Conservation (phyloP, 1,140 invertebrate genomes). For the Temnothorax longispinosus region DNA sequence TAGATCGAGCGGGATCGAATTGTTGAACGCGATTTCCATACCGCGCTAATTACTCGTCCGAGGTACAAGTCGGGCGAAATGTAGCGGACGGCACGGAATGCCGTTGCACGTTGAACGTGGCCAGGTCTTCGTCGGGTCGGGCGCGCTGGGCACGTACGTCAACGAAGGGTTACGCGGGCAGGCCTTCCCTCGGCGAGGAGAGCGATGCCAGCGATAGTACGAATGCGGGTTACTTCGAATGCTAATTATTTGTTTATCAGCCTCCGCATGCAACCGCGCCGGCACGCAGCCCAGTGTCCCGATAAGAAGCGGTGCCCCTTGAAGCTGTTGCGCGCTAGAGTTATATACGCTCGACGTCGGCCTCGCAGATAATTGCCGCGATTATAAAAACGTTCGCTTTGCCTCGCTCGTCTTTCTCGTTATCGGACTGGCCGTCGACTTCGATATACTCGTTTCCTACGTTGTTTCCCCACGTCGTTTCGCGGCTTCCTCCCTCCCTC, state of each 20-base stretch:
- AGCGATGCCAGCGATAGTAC: conserved; percentile 62
- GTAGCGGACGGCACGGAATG: conserved; percentile 35
- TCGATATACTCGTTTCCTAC: conserved; percentile 52
- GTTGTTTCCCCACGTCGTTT: neutral
- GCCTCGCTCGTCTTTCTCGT: conserved; percentile 63
- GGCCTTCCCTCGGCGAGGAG: conserved; percentile 15
- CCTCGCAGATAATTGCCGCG: conserved; percentile 66
- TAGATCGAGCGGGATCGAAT: conserved; percentile 44
- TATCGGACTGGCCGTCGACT: conserved; percentile 21
- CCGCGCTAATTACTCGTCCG: conserved; percentile 45
- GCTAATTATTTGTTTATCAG: conserved; percentile 84
- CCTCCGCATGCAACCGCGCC: conserved; percentile 71
- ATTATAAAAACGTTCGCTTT: conserved; percentile 63
- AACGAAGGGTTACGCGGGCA: conserved; percentile 41
- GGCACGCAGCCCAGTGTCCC: conserved; percentile 58
- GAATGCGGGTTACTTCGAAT: conserved; percentile 75
- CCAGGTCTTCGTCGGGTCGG: neutral
- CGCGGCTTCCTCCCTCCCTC: neutral
- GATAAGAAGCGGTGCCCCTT: conserved; percentile 68
- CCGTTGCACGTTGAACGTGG: conserved; percentile 35
- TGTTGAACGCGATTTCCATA: conserved; percentile 44
- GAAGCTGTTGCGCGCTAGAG: conserved; percentile 1
- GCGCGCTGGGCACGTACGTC: neutral
- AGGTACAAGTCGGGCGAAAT: conserved; percentile 19
- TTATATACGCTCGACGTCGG: conserved; percentile 34